phyloP scores from a whole-genome alignment of 2,113 vertebrate genomes.

The Heterocephalus glaber region DNA sequence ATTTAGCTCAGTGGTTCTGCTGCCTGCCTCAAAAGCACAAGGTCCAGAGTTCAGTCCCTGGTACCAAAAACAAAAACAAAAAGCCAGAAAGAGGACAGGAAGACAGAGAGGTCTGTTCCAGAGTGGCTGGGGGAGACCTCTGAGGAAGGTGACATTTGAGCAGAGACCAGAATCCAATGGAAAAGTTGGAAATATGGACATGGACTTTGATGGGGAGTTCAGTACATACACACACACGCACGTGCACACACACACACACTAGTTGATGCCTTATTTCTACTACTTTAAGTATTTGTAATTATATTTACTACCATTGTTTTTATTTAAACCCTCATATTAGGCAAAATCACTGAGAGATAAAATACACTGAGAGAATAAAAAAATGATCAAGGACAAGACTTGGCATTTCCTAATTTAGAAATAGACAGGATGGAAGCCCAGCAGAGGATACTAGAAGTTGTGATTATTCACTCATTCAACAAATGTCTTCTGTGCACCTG shows the following conservation, averaged over 20 bases:
- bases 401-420: not conserved
- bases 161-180: not conserved
- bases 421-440: not conserved
- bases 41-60: too few relatives aligned
- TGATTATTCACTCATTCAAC: not conserved
- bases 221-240: not conserved
- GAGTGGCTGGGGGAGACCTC: not conserved
- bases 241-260: not conserved
- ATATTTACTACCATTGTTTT: not conserved
- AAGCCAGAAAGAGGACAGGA: not conserved
- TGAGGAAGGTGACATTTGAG: not conserved
- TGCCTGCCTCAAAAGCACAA: too few relatives aligned
- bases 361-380: not conserved
- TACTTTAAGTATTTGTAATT: not conserved
- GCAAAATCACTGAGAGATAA: not conserved
- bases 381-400: not conserved
- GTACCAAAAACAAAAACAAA: too few relatives aligned
- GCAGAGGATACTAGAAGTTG: not conserved
- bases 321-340: not conserved
- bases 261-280: not conserved
- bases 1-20: too few relatives aligned
- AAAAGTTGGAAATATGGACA: not conserved
- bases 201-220: not conserved
- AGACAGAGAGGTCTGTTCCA: not conserved
- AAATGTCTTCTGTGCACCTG: accelerated